These are phyloP conservation scores for Alloscopus bannaensis DNA, from an alignment of 2,888 invertebrate genomes.

Conservation along the genomic window DNA sequence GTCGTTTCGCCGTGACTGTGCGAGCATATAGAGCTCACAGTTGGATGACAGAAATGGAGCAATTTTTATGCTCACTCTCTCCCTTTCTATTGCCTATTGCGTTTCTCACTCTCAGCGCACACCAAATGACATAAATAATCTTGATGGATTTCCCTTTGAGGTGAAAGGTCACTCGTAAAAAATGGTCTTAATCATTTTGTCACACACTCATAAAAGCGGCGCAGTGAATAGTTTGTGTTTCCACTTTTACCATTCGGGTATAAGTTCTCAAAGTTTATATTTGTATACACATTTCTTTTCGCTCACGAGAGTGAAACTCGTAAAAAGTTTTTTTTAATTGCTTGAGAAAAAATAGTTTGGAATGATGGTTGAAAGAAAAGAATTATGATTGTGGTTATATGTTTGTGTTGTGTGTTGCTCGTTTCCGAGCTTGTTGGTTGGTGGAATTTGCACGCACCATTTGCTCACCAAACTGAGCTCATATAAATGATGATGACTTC, in stretches of 20 bases:
- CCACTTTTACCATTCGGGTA: too few species aligned
- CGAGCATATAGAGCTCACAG: neutral
- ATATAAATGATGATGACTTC: too few species aligned
- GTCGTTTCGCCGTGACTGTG: too few species aligned
- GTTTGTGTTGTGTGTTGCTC: too few species aligned
- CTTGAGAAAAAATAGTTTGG: neutral
- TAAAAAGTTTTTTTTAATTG: slow-evolving; percentile 17
- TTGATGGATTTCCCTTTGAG: slow-evolving; percentile 47
- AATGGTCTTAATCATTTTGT: slow-evolving; percentile 34
- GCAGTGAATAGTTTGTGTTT: neutral
- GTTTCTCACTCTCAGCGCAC: neutral
- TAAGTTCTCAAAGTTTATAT: too few species aligned
- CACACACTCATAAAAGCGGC: slow-evolving; percentile 9
- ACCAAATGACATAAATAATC: slow-evolving; percentile 26
- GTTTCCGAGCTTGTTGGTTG: too few species aligned
- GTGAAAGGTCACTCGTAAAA: slow-evolving; percentile 42
- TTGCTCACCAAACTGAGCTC: too few species aligned
- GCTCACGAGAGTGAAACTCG: neutral
- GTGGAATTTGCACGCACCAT: neutral
- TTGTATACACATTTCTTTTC: neutral
- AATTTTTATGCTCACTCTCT: neutral
- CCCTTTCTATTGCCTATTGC: too few species aligned
- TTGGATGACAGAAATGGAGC: slow-evolving; percentile 2
- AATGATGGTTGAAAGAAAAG: slow-evolving; percentile 8
- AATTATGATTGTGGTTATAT: neutral